Evolutionary conservation across 2,888 invertebrate genomes (phyloP), one percentile per base, ranked within the genome.

Genomic region (Tetheella fluctuosa): DNA sequence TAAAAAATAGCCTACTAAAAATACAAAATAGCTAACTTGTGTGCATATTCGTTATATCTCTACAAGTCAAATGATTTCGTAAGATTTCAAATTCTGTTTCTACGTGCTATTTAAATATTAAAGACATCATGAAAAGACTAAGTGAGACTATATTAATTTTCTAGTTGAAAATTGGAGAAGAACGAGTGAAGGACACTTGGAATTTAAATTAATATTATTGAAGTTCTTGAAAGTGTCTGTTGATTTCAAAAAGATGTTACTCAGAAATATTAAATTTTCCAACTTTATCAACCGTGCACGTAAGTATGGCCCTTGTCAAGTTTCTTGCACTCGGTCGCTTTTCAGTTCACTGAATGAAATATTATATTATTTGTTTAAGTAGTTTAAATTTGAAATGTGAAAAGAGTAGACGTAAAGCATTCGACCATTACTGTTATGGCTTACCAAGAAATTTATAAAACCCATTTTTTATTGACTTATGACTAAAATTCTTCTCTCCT

Each of bases 251-350:
- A 48, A 48, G 48, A 48, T 20, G 48, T 48, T 48, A 48, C 48
- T 48, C 10, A 48, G 48, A 20, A 48, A 48, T 48, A 48, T 48
- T 48, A 48, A 48, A 48, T 48, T 48, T 48, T 48, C 48, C 17
- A 48, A 48, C 48, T 48, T 48, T 56, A 57, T 53, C 17, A 34
- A 54, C 59, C 61, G 65, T 62, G 62, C 53, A 23, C 42, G 23
- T 56, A 54, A 42, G 20, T 20, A 20, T 34, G 34, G 34, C 4
- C 13, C 48, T 48, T 20, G 48, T 48, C 8, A 17, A 48, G 20
- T 48, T 48, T 20, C 20, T 48, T 48, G 48, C 48, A 10, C 48
- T 20, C 17, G 48, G 20, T 20, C n/a, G 10, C 10, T 48, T 10
- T 48, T 48, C 48, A 48, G 20, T 20, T 20, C 8, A 2, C 17